Evolutionary conservation across 2,113 vertebrate species (phyloP), one percentile per base, ranked within the genome.

Genomic region (Brienomyrus brachyistius): DNA sequence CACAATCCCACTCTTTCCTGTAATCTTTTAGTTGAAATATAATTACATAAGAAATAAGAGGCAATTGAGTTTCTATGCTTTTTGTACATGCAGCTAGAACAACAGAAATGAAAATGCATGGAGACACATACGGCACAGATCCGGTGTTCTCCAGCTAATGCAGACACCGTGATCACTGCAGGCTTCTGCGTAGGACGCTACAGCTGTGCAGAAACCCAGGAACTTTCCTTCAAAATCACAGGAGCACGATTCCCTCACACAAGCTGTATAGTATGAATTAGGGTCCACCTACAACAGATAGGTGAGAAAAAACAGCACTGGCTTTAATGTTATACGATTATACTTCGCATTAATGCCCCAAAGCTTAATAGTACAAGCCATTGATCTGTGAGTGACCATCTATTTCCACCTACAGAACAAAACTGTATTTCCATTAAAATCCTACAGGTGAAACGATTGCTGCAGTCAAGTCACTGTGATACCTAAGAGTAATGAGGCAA

Each of bases 191-290:
- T 97, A 98, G 89, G 96, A 95, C 0, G 96, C 95, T 86, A 97
- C 96, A 0, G 96, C 94, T 0, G 97, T 97, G 91, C 97, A 98
- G 93, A 97, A 97, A 0, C 97, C 97, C 31, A 96, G 90, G 87
- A 97, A 97, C 91, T 96, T 97, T 9, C 97, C 97, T 87, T 97
- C 96, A 94, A 96, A 95, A 85, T 97, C 96, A 91, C 97, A 97
- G 0, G 95, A 95, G 11, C 97, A 98, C 1, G 97, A 95, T 91
- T 98, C 97, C 86, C 95, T 93, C 0, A 97, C 88, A 90, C 97
- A 98, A 0, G 95, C 95, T 0, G 96, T 90, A 23, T 96, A 96
- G 93, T 96, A 98, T 1, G 95, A 90, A 0, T 35, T 90, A 23
- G 97, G 96, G 89, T 97, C 96, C 90, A 97, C 96, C 97, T 98